These are phyloP conservation scores for Gastrophysa polygoni DNA, from an alignment of 2,888 invertebrate genomes.

Conservation along the genomic window DNA sequence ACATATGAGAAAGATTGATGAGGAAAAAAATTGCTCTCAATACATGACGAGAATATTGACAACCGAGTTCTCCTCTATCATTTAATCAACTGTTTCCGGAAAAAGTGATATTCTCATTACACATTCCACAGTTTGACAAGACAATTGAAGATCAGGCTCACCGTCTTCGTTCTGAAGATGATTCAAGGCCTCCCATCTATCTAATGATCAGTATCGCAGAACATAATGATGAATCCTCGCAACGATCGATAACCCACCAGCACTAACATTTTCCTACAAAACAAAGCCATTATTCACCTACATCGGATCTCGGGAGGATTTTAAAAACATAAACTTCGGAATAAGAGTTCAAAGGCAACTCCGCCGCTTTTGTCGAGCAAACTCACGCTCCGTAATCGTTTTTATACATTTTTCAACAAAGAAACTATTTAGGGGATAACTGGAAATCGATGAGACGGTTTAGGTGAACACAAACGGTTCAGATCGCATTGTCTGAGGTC, in stretches of 20 bases:
- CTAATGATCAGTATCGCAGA: too few species aligned
- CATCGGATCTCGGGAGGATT: neutral
- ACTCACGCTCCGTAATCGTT: constrained; percentile 34
- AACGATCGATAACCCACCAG: neutral
- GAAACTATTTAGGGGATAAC: constrained; percentile 43
- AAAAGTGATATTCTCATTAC: too few species aligned
- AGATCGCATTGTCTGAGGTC: constrained; percentile 22
- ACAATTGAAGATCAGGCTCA: too few species aligned
- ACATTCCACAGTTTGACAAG: too few species aligned
- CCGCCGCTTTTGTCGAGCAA: constrained; percentile 16
- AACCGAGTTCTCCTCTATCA: too few species aligned
- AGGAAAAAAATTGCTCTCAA: too few species aligned
- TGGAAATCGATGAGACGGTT: constrained; percentile 39
- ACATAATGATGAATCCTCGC: neutral
- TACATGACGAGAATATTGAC: too few species aligned
- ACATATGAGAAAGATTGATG: too few species aligned
- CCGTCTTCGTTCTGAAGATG: too few species aligned
- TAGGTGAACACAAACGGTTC: constrained; percentile 23
- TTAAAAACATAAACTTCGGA: constrained; percentile 26
- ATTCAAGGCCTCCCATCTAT: too few species aligned
- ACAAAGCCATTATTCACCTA: constrained; percentile 7
- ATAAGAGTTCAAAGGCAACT: constrained; percentile 24
- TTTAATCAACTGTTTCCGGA: too few species aligned
- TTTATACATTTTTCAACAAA: constrained; percentile 38
- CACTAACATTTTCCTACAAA: neutral